Percentiles rank a stretch among this genome's conserved stretches.
Evolutionary conservation across 2,888 invertebrate species (phyloP).

Genomic region (Eudasyphora cyanicolor): DNA sequence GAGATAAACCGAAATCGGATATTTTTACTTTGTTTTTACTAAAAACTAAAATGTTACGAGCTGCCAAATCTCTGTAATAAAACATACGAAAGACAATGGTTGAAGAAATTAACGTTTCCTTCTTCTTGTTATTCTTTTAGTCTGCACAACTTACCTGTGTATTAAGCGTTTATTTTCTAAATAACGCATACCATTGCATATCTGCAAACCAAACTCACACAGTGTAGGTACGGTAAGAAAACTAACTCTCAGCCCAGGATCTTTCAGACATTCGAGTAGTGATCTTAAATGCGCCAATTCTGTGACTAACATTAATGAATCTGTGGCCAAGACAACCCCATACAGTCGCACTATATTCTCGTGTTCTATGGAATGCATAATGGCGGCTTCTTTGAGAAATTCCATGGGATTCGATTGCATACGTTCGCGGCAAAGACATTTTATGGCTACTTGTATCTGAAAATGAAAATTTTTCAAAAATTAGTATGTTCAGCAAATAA

Average conservation of each 20-base stretch:
- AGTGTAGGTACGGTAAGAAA: constrained; percentile 93
- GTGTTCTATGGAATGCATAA: constrained; percentile 98
- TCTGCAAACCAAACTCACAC: constrained; percentile 97
- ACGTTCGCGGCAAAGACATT: constrained; percentile 95
- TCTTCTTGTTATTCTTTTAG: not conserved
- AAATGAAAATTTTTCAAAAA: no score
- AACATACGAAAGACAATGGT: not conserved
- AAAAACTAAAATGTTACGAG: constrained; percentile 98
- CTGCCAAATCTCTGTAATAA: constrained; percentile 92
- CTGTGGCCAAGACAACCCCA: constrained; percentile 97
- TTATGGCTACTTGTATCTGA: constrained; percentile 97
- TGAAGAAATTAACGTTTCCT: not conserved
- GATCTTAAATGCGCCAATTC: constrained; percentile 97
- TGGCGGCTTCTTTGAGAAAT: constrained; percentile 98
- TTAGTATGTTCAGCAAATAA: no score
- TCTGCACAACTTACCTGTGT: constrained; percentile 84
- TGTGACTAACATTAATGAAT: constrained; percentile 90
- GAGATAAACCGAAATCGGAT: constrained; percentile 97
- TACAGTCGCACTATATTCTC: constrained; percentile 98
- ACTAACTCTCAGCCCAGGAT: constrained; percentile 92
- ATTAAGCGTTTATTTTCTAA: constrained; percentile 97
- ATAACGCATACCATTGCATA: constrained; percentile 99
- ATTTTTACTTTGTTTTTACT: constrained; percentile 98
- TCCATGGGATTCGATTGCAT: constrained; percentile 98
- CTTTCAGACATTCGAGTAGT: constrained; percentile 96